A percentile compares a stretch with the other conserved stretches of the same genome.
phyloP scores from a whole-genome alignment of 2,113 vertebrate species.

The Datnioides undecimradiatus region DNA sequence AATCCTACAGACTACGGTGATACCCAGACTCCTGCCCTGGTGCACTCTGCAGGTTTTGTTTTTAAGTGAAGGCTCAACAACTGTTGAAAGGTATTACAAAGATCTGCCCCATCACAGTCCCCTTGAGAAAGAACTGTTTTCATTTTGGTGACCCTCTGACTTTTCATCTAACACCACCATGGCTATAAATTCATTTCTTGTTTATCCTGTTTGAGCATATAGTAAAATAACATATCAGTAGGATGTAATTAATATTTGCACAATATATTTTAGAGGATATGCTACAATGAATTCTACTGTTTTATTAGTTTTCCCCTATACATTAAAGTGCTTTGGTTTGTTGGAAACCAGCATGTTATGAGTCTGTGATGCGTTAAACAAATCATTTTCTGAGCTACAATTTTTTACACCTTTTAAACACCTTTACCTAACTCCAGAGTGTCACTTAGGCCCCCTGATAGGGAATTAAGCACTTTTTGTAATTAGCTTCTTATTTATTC shows the following conservation, averaged over 20 bases:
- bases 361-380: not conserved
- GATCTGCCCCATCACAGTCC: not conserved
- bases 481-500: conserved; percentile 7
- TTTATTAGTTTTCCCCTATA: not conserved
- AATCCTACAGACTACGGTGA: not conserved
- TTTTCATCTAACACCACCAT: not conserved
- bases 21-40: not conserved
- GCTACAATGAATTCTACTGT: not conserved
- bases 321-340: not conserved
- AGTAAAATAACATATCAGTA: no score
- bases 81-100: not conserved
- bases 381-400: not conserved
- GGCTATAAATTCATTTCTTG: not conserved
- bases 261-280: not conserved
- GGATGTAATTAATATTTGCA: no score
- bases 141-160: not conserved
- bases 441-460: not conserved
- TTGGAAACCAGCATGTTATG: not conserved
- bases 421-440: not conserved
- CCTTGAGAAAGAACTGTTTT: not conserved
- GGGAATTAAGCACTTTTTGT: not conserved
- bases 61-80: not conserved
- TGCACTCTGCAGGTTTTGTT: not conserved
- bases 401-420: not conserved
- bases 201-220: not conserved